phyloP scores from a whole-genome alignment of 2,797 vertebrate genomes.

The Phalloptychus januarius region DNA sequence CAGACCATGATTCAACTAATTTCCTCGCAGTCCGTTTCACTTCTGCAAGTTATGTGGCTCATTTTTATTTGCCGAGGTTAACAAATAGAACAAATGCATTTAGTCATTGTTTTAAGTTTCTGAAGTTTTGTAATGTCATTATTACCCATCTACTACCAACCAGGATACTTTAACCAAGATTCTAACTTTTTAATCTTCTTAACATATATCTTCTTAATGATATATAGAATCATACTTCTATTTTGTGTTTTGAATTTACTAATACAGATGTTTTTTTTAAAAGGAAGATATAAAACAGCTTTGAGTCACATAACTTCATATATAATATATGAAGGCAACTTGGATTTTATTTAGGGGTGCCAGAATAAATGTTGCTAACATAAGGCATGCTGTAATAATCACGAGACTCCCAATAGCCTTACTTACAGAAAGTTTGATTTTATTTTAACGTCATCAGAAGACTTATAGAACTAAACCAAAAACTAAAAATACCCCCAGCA shows the following conservation, averaged over 20 bases:
- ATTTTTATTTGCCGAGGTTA: neutral
- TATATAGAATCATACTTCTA: neutral
- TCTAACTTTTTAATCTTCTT: neutral
- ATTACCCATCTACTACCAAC: neutral
- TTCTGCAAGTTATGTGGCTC: conserved; percentile 10
- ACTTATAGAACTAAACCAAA: neutral
- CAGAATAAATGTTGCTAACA: neutral
- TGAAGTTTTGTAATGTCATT: neutral
- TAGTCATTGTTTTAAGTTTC: neutral
- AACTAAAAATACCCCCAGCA: neutral
- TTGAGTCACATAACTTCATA: neutral
- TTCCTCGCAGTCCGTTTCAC: neutral
- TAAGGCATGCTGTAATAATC: neutral
- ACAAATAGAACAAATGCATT: neutral
- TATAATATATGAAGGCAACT: neutral
- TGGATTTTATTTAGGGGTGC: neutral
- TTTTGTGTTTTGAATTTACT: neutral
- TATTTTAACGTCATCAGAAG: neutral
- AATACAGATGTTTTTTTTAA: neutral
- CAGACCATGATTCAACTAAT: conserved; percentile 11
- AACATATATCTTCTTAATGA: neutral
- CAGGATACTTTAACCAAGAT: neutral
- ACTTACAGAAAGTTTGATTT: neutral
- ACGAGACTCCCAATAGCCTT: neutral
- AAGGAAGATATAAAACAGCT: neutral